phyloP scores from a whole-genome alignment of 2,113 vertebrate species.

The Ctenomys sociabilis region DNA sequence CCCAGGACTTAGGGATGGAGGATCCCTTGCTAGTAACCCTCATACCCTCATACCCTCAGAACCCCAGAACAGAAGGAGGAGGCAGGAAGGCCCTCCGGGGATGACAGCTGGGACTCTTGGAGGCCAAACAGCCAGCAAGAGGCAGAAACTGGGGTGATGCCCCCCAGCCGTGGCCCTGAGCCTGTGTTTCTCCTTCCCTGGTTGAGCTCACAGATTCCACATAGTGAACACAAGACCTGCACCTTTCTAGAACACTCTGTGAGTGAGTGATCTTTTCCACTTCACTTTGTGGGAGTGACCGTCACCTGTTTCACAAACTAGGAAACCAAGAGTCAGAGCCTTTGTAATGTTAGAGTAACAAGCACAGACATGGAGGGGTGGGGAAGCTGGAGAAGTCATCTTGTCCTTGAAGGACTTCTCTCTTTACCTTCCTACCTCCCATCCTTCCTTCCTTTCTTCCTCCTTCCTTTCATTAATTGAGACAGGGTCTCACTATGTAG shows the following conservation, averaged over 20 bases:
- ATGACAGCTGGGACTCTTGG: slow-evolving; percentile 47
- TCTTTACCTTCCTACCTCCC: no score
- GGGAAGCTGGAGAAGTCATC: neutral
- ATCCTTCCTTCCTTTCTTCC: no score
- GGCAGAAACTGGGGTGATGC: slow-evolving; percentile 49
- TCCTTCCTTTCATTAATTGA: neutral
- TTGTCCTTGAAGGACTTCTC: neutral
- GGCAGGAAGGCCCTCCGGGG: neutral
- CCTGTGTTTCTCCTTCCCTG: neutral
- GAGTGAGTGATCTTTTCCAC: neutral
- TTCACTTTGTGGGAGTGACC: neutral
- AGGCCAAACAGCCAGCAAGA: slow-evolving; percentile 81
- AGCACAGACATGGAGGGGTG: neutral
- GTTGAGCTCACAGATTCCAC: neutral
- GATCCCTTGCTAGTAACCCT: neutral
- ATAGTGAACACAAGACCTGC: neutral
- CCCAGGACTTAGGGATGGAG: neutral
- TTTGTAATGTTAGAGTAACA: neutral
- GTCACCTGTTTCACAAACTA: neutral
- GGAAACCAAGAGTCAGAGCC: neutral
- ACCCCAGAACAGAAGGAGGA: neutral
- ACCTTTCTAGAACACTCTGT: neutral
- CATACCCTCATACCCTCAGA: neutral
- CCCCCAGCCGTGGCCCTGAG: neutral
- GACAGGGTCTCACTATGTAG: neutral